A percentile compares a stretch with the other conserved stretches of the same genome.
These are phyloP conservation scores for Gorilla gorilla DNA, from an alignment of 2,113 vertebrate genomes.

Conservation along the genomic window DNA sequence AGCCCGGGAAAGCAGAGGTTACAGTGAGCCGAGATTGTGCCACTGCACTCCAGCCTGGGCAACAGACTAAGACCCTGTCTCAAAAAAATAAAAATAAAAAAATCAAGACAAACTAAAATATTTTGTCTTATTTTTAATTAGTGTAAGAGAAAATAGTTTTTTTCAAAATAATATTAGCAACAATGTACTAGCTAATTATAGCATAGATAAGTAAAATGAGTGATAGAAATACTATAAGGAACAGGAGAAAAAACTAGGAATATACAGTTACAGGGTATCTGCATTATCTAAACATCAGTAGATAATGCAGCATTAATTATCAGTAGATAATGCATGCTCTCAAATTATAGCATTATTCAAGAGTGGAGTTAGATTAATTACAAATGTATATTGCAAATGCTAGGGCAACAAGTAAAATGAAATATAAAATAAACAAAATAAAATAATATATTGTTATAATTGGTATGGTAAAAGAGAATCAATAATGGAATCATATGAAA, in stretches of 20 bases:
- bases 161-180: not conserved
- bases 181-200: not conserved
- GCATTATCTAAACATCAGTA: not conserved
- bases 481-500: not conserved
- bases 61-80: no score
- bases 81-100: not conserved
- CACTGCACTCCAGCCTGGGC: no score
- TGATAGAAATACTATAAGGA: not conserved
- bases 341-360: no score
- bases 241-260: not conserved
- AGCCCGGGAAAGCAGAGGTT: no score
- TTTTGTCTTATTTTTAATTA: not conserved
- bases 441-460: not conserved
- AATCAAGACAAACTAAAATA: not conserved
- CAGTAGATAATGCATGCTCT: no score
- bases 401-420: not conserved
- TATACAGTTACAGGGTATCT: not conserved
- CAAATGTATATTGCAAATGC: not conserved
- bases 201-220: not conserved
- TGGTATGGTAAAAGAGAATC: not conserved
- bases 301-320: no score
- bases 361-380: no score
- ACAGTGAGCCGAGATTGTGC: no score
- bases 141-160: not conserved
- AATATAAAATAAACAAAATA: not conserved